phyloP scores from a whole-genome alignment of 2,113 vertebrate species.

The Periophthalmodon schlosseri region DNA sequence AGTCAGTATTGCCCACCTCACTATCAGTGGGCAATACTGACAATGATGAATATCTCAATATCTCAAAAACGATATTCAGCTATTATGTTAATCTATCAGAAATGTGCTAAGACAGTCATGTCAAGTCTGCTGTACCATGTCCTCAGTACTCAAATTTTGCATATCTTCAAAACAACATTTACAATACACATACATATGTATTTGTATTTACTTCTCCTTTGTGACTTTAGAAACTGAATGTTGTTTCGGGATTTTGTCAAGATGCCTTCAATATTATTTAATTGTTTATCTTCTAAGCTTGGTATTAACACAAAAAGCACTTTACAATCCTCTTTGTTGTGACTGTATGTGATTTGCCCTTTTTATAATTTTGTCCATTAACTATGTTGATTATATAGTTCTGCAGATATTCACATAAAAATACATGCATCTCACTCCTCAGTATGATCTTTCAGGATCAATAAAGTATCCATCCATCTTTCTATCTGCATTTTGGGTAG shows the following conservation, averaged over 20 bases:
- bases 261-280: not conserved
- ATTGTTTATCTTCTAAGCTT: not conserved
- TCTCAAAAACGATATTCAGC: too few relatives aligned
- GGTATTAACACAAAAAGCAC: not conserved
- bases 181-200: too few relatives aligned
- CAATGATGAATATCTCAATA: too few relatives aligned
- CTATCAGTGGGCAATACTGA: too few relatives aligned
- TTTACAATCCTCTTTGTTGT: not conserved
- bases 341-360: not conserved
- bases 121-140: too few relatives aligned
- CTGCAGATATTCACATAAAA: not conserved
- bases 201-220: not conserved
- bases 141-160: too few relatives aligned
- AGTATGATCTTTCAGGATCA: not conserved
- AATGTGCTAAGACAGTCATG: too few relatives aligned
- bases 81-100: too few relatives aligned
- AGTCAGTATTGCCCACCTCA: too few relatives aligned
- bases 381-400: not conserved
- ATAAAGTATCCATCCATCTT: too few relatives aligned
- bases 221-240: not conserved
- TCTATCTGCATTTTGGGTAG: not conserved
- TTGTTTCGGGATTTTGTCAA: not conserved
- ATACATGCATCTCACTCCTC: not conserved
- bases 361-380: not conserved
- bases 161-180: too few relatives aligned